Percentiles rank a stretch among this genome's conserved stretches.
Evolutionary conservation across 2,797 vertebrate genomes (phyloP).

Genomic region (Falco naumanni): DNA sequence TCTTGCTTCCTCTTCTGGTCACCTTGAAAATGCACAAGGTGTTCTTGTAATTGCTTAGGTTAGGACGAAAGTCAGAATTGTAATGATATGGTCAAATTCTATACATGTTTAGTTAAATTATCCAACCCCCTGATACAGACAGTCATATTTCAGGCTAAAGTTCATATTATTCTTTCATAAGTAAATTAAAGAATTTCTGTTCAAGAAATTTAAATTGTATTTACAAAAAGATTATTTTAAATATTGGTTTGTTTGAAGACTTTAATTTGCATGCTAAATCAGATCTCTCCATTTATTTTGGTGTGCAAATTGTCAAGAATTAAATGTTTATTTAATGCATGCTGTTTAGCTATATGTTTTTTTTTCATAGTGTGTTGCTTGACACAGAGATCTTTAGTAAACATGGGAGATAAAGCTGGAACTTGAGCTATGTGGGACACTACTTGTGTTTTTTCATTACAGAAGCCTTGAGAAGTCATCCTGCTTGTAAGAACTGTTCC

Average conservation of each 20-base stretch:
- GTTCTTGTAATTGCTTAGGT: neutral
- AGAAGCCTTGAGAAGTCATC: neutral
- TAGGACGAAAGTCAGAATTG: neutral
- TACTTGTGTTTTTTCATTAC: neutral
- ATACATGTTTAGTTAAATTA: neutral
- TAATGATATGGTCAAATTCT: neutral
- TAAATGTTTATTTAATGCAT: neutral
- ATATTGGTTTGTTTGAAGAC: neutral
- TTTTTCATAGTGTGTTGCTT: neutral
- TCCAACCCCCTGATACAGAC: neutral
- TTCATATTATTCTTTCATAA: neutral
- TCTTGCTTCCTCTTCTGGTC: neutral
- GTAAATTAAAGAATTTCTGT: neutral
- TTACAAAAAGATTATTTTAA: neutral
- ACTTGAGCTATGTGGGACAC: neutral
- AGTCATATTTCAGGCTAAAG: neutral
- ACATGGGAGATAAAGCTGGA: constrained; percentile 13
- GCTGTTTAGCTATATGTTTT: neutral
- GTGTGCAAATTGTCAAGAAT: neutral
- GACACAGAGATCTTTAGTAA: neutral
- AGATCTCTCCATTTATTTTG: neutral
- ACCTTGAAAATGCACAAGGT: neutral
- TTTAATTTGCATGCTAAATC: neutral
- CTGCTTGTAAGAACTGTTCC: neutral
- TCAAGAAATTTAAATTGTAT: neutral